phyloP scores from a whole-genome alignment of 1,140 invertebrate species.

The Caenorhabditis tropicalis region DNA sequence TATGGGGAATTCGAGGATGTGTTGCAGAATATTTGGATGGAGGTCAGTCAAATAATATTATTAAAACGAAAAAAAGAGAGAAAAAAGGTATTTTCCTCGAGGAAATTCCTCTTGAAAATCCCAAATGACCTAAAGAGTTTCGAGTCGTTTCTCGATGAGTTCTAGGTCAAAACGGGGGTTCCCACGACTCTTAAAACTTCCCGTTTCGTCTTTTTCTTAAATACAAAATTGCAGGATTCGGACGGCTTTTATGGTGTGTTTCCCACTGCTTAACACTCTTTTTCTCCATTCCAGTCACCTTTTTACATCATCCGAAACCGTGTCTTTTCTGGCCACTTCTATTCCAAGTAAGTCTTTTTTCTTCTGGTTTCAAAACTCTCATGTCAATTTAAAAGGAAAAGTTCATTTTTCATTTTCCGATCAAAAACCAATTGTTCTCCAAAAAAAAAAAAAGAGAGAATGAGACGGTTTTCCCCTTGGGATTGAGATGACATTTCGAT shows the following conservation, averaged over 20 bases:
- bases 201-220: neutral
- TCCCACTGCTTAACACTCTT: conserved; percentile 63
- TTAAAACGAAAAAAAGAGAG: neutral
- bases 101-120: neutral
- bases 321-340: conserved; percentile 65
- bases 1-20: conserved; percentile 70
- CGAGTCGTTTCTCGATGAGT: no score
- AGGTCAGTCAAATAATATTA: conserved; percentile 56
- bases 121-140: no score
- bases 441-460: neutral
- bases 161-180: no score
- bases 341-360: conserved; percentile 61
- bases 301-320: conserved; percentile 63
- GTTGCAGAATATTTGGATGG: conserved; percentile 70
- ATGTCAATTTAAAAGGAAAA: neutral
- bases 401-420: neutral
- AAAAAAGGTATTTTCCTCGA: neutral
- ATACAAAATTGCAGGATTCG: conserved; percentile 50
- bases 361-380: neutral
- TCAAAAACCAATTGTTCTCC: neutral
- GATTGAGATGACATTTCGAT: neutral
- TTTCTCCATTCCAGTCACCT: conserved; percentile 66
- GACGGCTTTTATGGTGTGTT: conserved; percentile 57
- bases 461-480: neutral
- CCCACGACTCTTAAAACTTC: neutral